These are phyloP conservation scores for Saimiri boliviensis DNA, from an alignment of 2,113 vertebrate genomes.

Conservation along the genomic window DNA sequence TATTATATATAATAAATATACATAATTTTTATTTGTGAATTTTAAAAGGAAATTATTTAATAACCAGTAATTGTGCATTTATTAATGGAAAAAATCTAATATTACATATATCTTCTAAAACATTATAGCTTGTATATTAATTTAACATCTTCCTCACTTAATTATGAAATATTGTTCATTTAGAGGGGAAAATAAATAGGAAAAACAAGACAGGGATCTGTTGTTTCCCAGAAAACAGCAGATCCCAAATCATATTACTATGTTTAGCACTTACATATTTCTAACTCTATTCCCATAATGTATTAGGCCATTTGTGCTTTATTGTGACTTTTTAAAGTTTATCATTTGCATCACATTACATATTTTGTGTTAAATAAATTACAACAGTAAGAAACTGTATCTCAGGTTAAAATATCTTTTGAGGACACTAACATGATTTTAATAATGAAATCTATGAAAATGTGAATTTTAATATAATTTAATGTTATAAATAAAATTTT, in stretches of 20 bases:
- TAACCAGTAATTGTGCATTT: background rate
- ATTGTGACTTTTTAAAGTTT: background rate
- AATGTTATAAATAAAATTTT: background rate
- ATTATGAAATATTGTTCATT: constrained; percentile 6
- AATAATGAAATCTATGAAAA: background rate
- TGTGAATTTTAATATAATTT: background rate
- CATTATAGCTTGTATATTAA: background rate
- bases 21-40: background rate
- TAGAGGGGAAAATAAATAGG: background rate
- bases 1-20: background rate
- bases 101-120: constrained; percentile 9
- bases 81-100: constrained; percentile 27
- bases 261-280: background rate
- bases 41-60: background rate
- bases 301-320: background rate
- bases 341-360: background rate
- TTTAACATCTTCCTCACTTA: background rate
- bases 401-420: constrained; percentile 7
- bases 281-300: background rate
- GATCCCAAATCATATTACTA: background rate
- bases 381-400: background rate
- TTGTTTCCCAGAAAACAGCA: constrained; percentile 27
- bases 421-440: background rate
- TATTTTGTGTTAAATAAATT: constrained; percentile 30
- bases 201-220: background rate